phyloP scores from a whole-genome alignment of 2,888 invertebrate species.

The Pseudococcus longispinus region DNA sequence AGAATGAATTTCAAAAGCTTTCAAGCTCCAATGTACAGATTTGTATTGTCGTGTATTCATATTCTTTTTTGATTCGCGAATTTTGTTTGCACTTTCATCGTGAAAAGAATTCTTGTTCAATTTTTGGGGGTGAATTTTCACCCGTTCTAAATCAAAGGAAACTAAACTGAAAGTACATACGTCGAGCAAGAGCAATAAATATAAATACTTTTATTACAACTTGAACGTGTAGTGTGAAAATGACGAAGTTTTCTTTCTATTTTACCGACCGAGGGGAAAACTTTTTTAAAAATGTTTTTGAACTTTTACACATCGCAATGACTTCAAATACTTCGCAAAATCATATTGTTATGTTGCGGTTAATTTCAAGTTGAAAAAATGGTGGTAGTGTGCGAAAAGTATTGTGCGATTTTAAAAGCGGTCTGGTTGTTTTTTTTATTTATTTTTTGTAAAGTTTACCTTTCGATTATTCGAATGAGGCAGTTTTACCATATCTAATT shows the following conservation, averaged over 20 bases:
- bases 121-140: no score
- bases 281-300: not conserved
- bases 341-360: not conserved
- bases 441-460: not conserved
- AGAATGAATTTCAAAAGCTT: no score
- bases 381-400: not conserved
- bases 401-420: not conserved
- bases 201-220: not conserved
- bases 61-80: no score
- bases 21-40: no score
- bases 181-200: not conserved
- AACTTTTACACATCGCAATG: not conserved
- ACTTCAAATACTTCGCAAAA: not conserved
- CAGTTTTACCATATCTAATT: constrained; percentile 4
- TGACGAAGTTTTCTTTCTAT: not conserved
- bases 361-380: not conserved
- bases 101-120: no score
- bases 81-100: no score
- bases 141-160: not conserved
- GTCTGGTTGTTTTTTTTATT: not conserved
- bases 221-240: not conserved
- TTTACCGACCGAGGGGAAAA: not conserved
- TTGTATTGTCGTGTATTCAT: no score
- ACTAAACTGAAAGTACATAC: not conserved
- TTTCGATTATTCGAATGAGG: not conserved